phyloP scores from a whole-genome alignment of 2,113 vertebrate genomes.

The Ivindomyrus marchei region DNA sequence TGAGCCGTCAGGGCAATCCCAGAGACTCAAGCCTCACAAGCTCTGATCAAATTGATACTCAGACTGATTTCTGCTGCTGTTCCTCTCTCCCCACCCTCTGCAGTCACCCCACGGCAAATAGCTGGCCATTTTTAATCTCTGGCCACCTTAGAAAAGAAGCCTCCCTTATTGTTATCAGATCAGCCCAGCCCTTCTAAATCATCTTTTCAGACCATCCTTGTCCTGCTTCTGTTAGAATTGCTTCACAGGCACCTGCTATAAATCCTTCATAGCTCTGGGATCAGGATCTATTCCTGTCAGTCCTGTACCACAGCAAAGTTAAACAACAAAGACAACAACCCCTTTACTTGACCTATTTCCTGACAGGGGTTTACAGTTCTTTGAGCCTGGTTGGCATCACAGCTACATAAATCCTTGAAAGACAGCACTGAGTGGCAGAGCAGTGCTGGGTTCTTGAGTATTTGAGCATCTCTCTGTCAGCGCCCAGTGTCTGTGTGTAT shows the following conservation, averaged over 20 bases:
- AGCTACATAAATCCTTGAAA: not conserved
- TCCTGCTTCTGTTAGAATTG: not conserved
- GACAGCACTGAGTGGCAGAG: not conserved
- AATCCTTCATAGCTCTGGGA: constrained; percentile 1
- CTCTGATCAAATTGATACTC: not conserved
- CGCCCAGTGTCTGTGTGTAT: not conserved
- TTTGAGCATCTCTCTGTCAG: not conserved
- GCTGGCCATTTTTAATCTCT: not conserved
- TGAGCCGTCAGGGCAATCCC: not conserved
- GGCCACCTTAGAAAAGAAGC: not conserved
- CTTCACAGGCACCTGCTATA: not conserved
- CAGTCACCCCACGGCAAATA: not conserved
- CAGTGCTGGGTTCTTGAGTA: not conserved
- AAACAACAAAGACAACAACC: not conserved
- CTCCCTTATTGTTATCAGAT: not conserved
- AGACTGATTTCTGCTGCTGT: not conserved
- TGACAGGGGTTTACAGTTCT: not conserved
- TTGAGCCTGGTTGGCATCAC: not conserved
- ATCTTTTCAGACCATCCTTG: not conserved
- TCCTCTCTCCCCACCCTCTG: too few species aligned
- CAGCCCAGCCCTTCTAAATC: not conserved
- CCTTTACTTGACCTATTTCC: constrained; percentile 1
- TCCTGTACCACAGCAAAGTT: not conserved
- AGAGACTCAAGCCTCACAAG: not conserved
- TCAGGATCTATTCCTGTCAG: not conserved